Evolutionary conservation across 2,888 invertebrate genomes (phyloP), one percentile per base, ranked within the genome.

Genomic region (Euspilapteryx auroguttella): DNA sequence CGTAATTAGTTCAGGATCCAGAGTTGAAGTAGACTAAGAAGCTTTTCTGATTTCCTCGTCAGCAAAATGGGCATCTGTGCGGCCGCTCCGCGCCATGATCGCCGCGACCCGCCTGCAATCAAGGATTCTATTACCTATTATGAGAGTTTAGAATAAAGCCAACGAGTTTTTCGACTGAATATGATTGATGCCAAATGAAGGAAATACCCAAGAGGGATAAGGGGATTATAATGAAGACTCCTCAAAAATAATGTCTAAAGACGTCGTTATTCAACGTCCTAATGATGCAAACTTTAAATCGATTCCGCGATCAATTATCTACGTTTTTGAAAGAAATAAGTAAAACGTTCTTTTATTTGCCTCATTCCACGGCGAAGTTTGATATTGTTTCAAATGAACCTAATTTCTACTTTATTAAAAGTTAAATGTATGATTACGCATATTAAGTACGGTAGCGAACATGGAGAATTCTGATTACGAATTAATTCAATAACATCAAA

Each of bases 141-240:
- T 69, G 71, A 71, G 73, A 73, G 68, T 75, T 75, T 71, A 73
- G 69, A 73, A 73, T 73, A 68, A 73, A 69, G 69, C 69, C 69
- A 68, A 73, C n/a, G n/a, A 69, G 71, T 73, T 73, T 73, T 73
- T 61, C 58, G 49, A 71, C 63, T 66, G 68, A 69, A 71, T 73
- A 69, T 75, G 75, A 75, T 75, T 75, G 75, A 75, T 75, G 71
- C 69, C 57, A 48, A 61, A 49, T 56, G 55, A 58, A 69, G 65
- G 62, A 71, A 73, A 73, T 69, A 71, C 65, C 57, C n/a, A n/a
- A n/a, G n/a, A n/a, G n/a, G 59, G 52, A 62, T 69, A 64, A 75
- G 69, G 73, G 71, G 73, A 75, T 68, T 73, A 71, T 73, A 71
- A 75, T 75, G 75, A 73, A 73, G 68, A 73, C 59, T 71, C 71